Evolutionary conservation across 2,888 invertebrate genomes (phyloP), one percentile per base, ranked within the genome.

Genomic region (Pachliopta kotzebuea): DNA sequence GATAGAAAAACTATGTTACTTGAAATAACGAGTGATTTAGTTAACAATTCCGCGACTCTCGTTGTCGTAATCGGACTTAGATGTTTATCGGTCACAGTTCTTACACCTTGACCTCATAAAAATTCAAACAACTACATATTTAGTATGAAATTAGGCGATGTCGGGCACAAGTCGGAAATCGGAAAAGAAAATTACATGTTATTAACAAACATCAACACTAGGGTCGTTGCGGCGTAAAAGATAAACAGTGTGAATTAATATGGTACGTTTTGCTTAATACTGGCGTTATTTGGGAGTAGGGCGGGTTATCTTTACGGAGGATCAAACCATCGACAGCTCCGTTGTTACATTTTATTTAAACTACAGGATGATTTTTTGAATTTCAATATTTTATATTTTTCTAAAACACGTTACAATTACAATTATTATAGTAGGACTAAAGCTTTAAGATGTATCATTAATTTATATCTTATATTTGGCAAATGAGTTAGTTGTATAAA

Each of bases 191-290:
- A 91, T 91, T 86, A 88, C 76, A 88, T 87, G 82, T 89, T 88
- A 91, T 91, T 90, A 90, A 74, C 76, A 83, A 79, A 84, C 89
- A 88, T 89, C 90, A 89, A 89, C 90, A 90, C 86, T 80, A 76
- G 78, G 84, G 86, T 84, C 78, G 86, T 88, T 87, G 84, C 84
- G 86, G 88, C 82, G 84, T 86, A 85, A 90, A 89, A 90, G 88
- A 90, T 90, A 90, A 91, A 90, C 85, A 87, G 80, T 78, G 80
- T 74, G 78, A 87, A 90, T 90, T 90, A 90, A 90, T 89, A 86
- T 85, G 81, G 80, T 87, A 83, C 78, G 77, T 85, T 89, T 88
- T 85, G 79, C 79, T 84, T 85, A 85, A 88, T 87, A 85, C 80
- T 82, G 75, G 81, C 83, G 80, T 84, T 86, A 83, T 87, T 88